A percentile compares a stretch with the other conserved stretches of the same genome.
Evolutionary conservation across 30 jellyfish, hydroid and myxozoan genomes (phyloP).

Genomic region (Hydractinia symbiolongicarpus): DNA sequence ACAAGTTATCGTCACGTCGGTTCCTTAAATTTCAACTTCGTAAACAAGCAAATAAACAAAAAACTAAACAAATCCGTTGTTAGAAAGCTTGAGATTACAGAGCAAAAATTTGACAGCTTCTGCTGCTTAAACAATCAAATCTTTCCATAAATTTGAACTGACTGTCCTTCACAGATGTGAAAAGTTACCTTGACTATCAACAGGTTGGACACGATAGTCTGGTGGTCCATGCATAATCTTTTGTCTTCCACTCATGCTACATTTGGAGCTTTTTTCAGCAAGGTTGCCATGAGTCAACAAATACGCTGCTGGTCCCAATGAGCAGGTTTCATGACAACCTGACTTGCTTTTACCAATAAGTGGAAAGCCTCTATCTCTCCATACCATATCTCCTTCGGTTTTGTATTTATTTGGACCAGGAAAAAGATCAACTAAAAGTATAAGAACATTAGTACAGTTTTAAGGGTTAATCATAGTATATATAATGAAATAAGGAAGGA

Average conservation of each 20-base stretch:
- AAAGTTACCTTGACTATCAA: conserved; percentile 53
- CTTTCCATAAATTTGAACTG: too few species aligned
- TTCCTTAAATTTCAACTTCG: too few species aligned
- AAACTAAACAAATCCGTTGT: too few species aligned
- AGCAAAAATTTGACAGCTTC: too few species aligned
- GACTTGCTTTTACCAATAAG: conserved; percentile 46
- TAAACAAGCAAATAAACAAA: too few species aligned
- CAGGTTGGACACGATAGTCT: conserved; percentile 41
- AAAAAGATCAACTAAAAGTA: neutral
- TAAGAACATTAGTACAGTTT: too few species aligned
- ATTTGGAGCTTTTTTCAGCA: conserved; percentile 36
- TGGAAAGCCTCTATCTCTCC: conserved; percentile 44
- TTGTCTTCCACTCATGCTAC: conserved; percentile 28
- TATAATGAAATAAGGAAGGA: too few species aligned
- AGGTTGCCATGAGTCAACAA: conserved; percentile 36
- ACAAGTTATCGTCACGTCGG: neutral
- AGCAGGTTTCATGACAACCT: neutral
- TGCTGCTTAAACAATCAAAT: too few species aligned
- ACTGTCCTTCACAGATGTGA: neutral
- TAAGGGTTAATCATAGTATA: too few species aligned
- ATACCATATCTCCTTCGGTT: conserved; percentile 38
- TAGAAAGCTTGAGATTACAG: too few species aligned
- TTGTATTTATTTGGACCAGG: conserved; percentile 60
- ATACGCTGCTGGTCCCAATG: conserved; percentile 55
- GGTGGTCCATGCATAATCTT: conserved; percentile 56